phyloP scores from a whole-genome alignment of 2,888 invertebrate genomes.

The Ethmia dodecea region DNA sequence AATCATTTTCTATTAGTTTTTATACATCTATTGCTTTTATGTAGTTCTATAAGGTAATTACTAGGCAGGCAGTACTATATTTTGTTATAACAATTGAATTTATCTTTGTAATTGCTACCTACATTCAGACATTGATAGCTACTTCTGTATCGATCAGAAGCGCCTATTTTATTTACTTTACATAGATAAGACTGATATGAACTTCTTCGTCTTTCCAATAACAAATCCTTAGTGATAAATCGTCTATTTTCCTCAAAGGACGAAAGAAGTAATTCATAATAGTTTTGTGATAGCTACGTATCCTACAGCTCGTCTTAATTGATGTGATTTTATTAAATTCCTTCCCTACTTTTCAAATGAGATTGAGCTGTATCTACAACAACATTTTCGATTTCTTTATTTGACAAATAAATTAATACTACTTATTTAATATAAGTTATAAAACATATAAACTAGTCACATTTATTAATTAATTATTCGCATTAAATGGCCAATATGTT shows the following conservation, averaged over 20 bases:
- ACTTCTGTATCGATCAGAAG: slow-evolving; percentile 17
- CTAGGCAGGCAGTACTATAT: too few relatives aligned
- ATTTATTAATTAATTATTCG: slow-evolving; percentile 20
- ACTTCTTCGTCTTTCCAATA: slow-evolving; percentile 24
- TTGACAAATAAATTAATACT: too few relatives aligned
- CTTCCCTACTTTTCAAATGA: slow-evolving; percentile 38
- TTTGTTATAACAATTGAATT: not conserved
- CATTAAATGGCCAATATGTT: slow-evolving; percentile 62
- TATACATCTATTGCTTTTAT: too few relatives aligned
- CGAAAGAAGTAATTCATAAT: slow-evolving; percentile 24
- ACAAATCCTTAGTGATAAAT: slow-evolving; percentile 48
- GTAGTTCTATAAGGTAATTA: too few relatives aligned
- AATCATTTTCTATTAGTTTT: too few relatives aligned
- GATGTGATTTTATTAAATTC: slow-evolving; percentile 24
- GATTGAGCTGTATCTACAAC: slow-evolving; percentile 47
- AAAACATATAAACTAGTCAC: slow-evolving; percentile 22
- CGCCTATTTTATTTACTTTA: slow-evolving; percentile 34
- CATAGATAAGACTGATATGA: slow-evolving; percentile 43
- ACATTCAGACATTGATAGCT: slow-evolving; percentile 1
- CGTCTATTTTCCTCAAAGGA: slow-evolving; percentile 36
- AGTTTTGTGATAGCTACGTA: slow-evolving; percentile 32
- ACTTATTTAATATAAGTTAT: too few relatives aligned
- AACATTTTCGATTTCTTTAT: slow-evolving; percentile 61
- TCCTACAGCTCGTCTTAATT: slow-evolving; percentile 35
- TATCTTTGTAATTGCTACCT: not conserved